Evolutionary conservation across 1,140 invertebrate species (phyloP).

Genomic region (Eufriesea mexicana): DNA sequence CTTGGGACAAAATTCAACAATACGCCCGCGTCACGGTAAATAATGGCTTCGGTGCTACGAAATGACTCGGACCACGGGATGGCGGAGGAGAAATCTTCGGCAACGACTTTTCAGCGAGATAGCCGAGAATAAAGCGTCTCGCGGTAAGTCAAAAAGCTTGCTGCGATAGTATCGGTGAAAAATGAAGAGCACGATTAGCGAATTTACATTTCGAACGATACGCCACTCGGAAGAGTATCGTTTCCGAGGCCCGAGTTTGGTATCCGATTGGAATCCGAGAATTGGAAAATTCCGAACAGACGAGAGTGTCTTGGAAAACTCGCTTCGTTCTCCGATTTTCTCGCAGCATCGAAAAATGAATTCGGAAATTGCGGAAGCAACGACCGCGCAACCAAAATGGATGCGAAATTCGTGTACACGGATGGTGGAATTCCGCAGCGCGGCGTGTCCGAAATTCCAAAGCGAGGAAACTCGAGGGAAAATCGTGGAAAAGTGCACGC

Average conservation of each 20-base stretch:
- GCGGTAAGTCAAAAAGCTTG: neutral
- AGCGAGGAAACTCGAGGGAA: neutral
- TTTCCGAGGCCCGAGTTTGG: no score
- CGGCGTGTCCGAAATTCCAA: slow-evolving; percentile 16
- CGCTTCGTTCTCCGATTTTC: neutral
- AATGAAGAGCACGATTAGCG: neutral
- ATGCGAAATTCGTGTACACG: neutral
- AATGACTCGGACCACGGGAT: neutral
- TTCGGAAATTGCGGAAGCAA: neutral
- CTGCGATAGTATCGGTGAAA: neutral
- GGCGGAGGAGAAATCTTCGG: neutral
- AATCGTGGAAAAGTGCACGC: slow-evolving; percentile 16
- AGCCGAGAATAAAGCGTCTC: neutral
- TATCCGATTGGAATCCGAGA: no score
- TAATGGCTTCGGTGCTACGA: neutral
- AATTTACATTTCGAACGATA: neutral
- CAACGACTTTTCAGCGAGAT: neutral
- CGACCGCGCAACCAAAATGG: neutral
- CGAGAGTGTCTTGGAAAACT: no score
- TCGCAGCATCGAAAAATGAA: neutral
- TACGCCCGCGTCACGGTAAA: neutral
- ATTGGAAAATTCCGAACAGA: no score
- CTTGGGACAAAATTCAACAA: slow-evolving; percentile 4
- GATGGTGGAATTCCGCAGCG: neutral
- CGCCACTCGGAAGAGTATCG: neutral